A percentile compares a stretch with the other conserved stretches of the same genome.
phyloP scores from a whole-genome alignment of 2,888 invertebrate species.

The Agrotis puta region DNA sequence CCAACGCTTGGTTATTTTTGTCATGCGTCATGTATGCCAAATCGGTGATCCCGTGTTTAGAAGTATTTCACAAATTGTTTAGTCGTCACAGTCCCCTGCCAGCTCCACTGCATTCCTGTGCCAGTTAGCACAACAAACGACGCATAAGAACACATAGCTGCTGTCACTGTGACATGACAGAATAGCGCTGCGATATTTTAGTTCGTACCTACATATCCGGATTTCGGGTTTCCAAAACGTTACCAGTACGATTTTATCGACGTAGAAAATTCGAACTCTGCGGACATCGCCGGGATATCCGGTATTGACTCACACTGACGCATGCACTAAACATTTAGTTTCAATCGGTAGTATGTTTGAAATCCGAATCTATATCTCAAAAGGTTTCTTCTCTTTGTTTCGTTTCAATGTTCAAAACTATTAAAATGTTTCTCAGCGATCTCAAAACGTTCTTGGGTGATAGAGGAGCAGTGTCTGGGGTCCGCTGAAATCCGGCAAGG shows the following conservation, averaged over 20 bases:
- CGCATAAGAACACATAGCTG: constrained; percentile 9
- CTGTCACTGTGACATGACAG: constrained; percentile 40
- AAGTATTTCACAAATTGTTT: constrained; percentile 20
- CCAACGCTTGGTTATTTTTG: neutral
- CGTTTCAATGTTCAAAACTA: neutral
- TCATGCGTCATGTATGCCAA: neutral
- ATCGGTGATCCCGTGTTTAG: neutral
- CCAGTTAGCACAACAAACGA: constrained; percentile 11
- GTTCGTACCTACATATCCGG: constrained; percentile 6
- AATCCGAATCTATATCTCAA: constrained; percentile 24
- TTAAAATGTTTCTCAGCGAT: constrained; percentile 4
- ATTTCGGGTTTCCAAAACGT: constrained; percentile 41
- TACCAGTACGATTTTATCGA: constrained; percentile 37
- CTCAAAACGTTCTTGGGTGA: neutral
- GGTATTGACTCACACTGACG: constrained; percentile 9
- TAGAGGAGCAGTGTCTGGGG: neutral
- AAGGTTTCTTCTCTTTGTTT: constrained; percentile 2
- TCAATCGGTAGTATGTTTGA: constrained; percentile 10
- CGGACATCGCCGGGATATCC: constrained; percentile 29
- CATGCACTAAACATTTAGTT: constrained; percentile 27
- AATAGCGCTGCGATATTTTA: constrained; percentile 46
- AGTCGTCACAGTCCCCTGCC: neutral
- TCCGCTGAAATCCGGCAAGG: neutral
- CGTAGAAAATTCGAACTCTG: constrained; percentile 32
- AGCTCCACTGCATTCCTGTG: constrained; percentile 5